Evolutionary conservation across 2,113 vertebrate genomes (phyloP).

Genomic region (Nerophis ophidion): DNA sequence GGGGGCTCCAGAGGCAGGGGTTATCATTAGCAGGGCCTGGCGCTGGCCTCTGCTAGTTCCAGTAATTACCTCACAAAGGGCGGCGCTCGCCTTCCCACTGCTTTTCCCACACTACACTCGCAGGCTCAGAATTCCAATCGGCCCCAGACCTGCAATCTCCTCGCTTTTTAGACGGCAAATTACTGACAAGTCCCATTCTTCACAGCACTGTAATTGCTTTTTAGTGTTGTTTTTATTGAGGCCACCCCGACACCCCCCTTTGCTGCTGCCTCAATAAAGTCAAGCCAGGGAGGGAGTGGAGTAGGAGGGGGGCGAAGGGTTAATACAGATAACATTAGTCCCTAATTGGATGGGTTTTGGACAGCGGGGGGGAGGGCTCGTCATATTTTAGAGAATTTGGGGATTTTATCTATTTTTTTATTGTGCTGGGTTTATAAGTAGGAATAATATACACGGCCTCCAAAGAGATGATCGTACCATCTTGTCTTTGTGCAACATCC

Average conservation of each 20-base stretch:
- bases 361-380: constrained; percentile 30
- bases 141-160: constrained; percentile 75
- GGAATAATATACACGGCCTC: not conserved
- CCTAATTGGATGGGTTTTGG: constrained; percentile 60
- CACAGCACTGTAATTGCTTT: constrained; percentile 74
- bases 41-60: constrained; percentile 66
- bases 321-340: constrained; percentile 70
- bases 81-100: constrained; percentile 66
- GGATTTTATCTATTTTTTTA: not conserved
- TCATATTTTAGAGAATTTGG: constrained; percentile 7
- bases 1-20: constrained; percentile 57
- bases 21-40: constrained; percentile 73
- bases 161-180: constrained; percentile 74
- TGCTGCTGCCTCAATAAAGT: constrained; percentile 56
- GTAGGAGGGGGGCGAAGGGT: constrained; percentile 59
- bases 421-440: not conserved
- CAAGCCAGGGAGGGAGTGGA: constrained; percentile 26
- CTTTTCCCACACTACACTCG: constrained; percentile 73
- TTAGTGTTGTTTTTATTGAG: constrained; percentile 78
- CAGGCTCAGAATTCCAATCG: constrained; percentile 75
- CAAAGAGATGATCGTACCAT: constrained; percentile 50
- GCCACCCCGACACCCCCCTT: constrained; percentile 42
- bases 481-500: constrained; percentile 67
- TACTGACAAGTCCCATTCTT: constrained; percentile 74
- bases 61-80: constrained; percentile 69